These are phyloP conservation scores for Hemitrygon akajei DNA, from an alignment of 2,797 vertebrate species.

Conservation along the genomic window DNA sequence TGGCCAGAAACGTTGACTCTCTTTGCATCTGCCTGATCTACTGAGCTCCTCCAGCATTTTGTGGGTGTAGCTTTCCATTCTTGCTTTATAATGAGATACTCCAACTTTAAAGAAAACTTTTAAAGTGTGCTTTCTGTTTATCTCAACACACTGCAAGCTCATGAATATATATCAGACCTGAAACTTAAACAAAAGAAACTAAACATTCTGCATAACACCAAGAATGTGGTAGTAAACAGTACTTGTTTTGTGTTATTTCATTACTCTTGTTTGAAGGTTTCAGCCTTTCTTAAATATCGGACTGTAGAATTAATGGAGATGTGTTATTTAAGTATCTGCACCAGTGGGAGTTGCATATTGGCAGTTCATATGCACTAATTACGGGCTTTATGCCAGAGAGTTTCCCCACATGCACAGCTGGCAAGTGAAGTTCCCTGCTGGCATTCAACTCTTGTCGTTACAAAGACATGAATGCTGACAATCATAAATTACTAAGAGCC, in stretches of 20 bases:
- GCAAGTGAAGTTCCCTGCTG: neutral
- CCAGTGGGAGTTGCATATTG: neutral
- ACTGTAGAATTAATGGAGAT: neutral
- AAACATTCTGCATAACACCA: neutral
- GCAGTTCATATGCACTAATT: slow-evolving; percentile 3
- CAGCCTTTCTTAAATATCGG: neutral
- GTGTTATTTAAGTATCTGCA: neutral
- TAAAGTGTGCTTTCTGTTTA: neutral
- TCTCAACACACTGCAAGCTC: neutral
- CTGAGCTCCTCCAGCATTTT: no score
- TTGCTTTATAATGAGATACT: neutral
- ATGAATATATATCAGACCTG: neutral
- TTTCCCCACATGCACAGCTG: slow-evolving; percentile 1
- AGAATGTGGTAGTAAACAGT: neutral
- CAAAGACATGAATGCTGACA: slow-evolving; percentile 14
- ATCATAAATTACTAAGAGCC: neutral
- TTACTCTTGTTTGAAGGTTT: neutral
- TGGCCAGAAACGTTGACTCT: no score
- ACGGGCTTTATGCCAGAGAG: neutral
- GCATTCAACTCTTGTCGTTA: neutral
- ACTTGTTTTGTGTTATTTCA: neutral
- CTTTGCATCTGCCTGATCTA: no score
- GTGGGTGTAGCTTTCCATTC: neutral
- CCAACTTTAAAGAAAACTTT: neutral
- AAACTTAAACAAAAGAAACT: neutral